phyloP scores from a whole-genome alignment of 1,140 invertebrate genomes.

The Cotesia vestalis region DNA sequence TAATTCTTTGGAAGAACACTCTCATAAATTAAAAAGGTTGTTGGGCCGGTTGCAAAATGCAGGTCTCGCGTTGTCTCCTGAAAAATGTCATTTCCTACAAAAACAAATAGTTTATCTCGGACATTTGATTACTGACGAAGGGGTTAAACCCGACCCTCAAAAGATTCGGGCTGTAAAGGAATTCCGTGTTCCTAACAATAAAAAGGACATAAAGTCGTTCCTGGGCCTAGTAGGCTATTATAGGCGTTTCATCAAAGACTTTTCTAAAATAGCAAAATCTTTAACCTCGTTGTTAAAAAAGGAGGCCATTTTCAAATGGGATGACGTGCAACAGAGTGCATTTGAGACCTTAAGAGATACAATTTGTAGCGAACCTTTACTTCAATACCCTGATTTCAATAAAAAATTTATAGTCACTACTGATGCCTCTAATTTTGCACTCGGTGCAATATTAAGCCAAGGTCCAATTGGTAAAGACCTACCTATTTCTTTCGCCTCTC shows the following conservation, averaged over 20 bases:
- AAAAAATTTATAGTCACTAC: conserved; percentile 12
- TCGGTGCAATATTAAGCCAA: conserved; percentile 13
- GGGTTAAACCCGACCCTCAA: conserved; percentile 11
- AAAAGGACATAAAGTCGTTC: conserved; percentile 44
- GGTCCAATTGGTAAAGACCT: not conserved
- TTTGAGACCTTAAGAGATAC: conserved; percentile 4
- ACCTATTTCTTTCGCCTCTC: not conserved
- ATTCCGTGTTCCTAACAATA: not conserved
- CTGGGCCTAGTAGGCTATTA: conserved; percentile 57
- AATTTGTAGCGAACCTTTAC: not conserved
- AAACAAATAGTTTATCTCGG: conserved; percentile 39
- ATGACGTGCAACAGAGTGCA: conserved; percentile 58
- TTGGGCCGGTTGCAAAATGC: conserved; percentile 31
- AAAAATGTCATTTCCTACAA: conserved; percentile 42
- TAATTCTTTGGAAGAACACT: conserved; percentile 52
- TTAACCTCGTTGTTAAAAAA: conserved; percentile 5
- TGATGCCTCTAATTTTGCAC: conserved; percentile 9
- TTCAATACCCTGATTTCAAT: conserved; percentile 31
- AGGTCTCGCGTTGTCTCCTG: conserved; percentile 40
- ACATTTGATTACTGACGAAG: conserved; percentile 35
- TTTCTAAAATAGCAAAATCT: conserved; percentile 8
- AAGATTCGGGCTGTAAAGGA: conserved; percentile 8
- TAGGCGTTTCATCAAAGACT: conserved; percentile 44
- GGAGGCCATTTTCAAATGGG: conserved; percentile 39
- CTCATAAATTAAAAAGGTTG: conserved; percentile 38